Base-by-base conservation (phyloP, 1,140 invertebrate genomes). In the Bradysia coprophila region DNA sequence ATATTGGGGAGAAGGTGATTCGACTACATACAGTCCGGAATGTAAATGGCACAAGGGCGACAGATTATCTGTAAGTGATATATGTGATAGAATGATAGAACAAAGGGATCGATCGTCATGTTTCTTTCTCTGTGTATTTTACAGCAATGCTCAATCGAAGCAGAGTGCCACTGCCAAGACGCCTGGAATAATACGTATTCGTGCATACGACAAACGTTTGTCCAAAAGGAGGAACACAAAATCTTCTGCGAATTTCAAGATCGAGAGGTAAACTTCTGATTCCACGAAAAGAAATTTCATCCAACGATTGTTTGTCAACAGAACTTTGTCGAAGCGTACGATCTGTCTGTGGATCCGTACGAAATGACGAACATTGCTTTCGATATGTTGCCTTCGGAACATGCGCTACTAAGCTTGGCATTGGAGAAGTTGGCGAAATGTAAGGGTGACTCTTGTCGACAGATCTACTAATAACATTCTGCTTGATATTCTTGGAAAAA, bases 131-230 rank as follows among this genome's bases (percentile, higher is more conserved):
- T 43, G 40, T 41, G 43, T 34, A 31, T 46, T 38, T 41, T 20
- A n/a, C 48, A 81, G 77, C 61, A 73, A 47, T 89, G 83, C 50
- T 62, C 62, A 36, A 59, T 63, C 22, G 63, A 72, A 3, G 71
- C 69, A 45, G 71, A 66, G 34, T 90, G 85, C 51, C 87, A 88
- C 53, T 90, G 86, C 53, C 74, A 88, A 61, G 85, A 89, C 57
- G 59, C 74, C 0, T 67, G 54, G 49, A 92, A 92, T 54, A 92
- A 92, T 52, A 89, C 87, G 1, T 92, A 76, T 51, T 63, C 62
- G 0, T 93, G 89, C 54, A 46, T 90, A 4, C 59, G 83, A 38
- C 69, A 73, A 43, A 48, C 83, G 21, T 53, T 59, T 21, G 21
- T 61, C 37, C 57, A 62, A 1, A 45, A 68, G 31, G 19, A 54